A percentile compares a stretch with the other conserved stretches of the same genome.
Evolutionary conservation across 1,140 invertebrate species (phyloP).

Genomic region (Lordiphosa collinella): DNA sequence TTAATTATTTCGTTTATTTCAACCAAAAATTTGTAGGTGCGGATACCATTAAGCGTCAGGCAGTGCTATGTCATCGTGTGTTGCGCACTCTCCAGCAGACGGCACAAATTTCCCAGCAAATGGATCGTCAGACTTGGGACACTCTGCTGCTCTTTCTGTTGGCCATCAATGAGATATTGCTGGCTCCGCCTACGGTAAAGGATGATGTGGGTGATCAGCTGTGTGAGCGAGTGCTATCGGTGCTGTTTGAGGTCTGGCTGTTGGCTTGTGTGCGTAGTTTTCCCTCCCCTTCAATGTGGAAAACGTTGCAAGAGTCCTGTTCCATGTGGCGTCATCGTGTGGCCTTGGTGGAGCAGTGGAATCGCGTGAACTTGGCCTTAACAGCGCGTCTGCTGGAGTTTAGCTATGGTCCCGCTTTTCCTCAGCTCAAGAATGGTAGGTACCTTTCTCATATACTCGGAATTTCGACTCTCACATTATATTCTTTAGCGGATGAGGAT

Average conservation of each 20-base stretch:
- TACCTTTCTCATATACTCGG: constrained; percentile 2
- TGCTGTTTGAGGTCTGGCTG: constrained; percentile 97
- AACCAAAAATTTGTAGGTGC: constrained; percentile 82
- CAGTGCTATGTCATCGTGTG: constrained; percentile 96
- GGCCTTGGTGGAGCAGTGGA: constrained; percentile 96
- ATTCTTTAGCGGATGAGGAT: constrained; percentile 89
- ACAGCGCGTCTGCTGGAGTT: constrained; percentile 91
- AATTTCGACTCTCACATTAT: neutral
- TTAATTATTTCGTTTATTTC: neutral
- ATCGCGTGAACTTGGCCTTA: constrained; percentile 93
- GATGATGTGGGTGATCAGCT: constrained; percentile 97
- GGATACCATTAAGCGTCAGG: constrained; percentile 95
- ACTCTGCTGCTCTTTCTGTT: constrained; percentile 93
- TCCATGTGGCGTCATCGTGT: constrained; percentile 95
- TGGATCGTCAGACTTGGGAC: constrained; percentile 95
- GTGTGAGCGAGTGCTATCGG: constrained; percentile 95
- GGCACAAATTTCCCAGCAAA: constrained; percentile 88
- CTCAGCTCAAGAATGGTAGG: constrained; percentile 90
- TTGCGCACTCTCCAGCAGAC: constrained; percentile 92
- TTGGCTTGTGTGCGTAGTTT: constrained; percentile 92
- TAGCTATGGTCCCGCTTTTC: constrained; percentile 94
- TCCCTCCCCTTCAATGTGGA: constrained; percentile 96
- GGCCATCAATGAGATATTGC: constrained; percentile 94
- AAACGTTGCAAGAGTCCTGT: constrained; percentile 95
- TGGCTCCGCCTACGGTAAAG: constrained; percentile 94